These are phyloP conservation scores for Dryobotodes eremita DNA, from an alignment of 2,888 invertebrate species.

Conservation along the genomic window DNA sequence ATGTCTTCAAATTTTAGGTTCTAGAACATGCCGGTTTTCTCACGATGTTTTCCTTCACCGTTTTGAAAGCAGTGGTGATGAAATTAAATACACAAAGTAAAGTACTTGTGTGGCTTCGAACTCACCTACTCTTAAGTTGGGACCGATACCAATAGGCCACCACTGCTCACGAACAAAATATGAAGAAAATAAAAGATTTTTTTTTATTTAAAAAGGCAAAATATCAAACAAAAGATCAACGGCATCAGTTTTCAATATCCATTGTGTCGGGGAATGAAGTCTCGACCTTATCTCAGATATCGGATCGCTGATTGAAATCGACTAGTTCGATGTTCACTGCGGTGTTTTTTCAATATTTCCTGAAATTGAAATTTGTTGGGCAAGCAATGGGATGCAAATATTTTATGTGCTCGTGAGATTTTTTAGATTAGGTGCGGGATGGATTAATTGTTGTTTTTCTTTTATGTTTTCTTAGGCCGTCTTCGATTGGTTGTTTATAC, in stretches of 20 bases:
- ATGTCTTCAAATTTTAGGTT: too few relatives aligned
- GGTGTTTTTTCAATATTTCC: constrained; percentile 64
- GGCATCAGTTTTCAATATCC: constrained; percentile 66
- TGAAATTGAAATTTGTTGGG: constrained; percentile 65
- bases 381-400: constrained; percentile 61
- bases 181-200: too few relatives aligned
- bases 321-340: constrained; percentile 60
- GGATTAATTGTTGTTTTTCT: constrained; percentile 40
- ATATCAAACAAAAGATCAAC: constrained; percentile 65
- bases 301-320: constrained; percentile 68
- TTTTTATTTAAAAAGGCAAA: constrained; percentile 63
- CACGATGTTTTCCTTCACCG: too few relatives aligned
- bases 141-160: too few relatives aligned
- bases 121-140: too few relatives aligned
- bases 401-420: constrained; percentile 50
- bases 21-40: too few relatives aligned
- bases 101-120: too few relatives aligned
- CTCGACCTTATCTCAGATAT: constrained; percentile 67
- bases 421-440: constrained; percentile 42
- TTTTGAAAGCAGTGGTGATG: too few relatives aligned
- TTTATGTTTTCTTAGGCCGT: constrained; percentile 15
- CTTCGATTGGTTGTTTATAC: constrained; percentile 9
- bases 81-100: too few relatives aligned
- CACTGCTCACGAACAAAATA: too few relatives aligned
- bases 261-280: constrained; percentile 69